Evolutionary conservation across 2,888 invertebrate species (phyloP), one percentile per base, ranked within the genome.

Genomic region (Macrosiphum euphorbiae): DNA sequence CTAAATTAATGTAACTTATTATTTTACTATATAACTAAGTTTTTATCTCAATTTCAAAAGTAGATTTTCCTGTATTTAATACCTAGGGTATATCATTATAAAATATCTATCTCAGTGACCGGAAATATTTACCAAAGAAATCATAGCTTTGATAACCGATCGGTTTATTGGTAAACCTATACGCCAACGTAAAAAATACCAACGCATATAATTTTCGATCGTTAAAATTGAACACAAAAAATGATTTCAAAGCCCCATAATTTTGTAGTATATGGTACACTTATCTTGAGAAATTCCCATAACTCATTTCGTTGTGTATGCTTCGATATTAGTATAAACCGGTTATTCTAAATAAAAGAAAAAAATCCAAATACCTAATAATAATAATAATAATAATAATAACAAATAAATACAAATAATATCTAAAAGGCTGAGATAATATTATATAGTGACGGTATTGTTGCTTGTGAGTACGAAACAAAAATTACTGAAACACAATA

Each of bases 221-320:
- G n/a, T 61, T 61, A n/a, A 90, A 61, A 61, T 90, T 50, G 89
- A 50, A 90, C n/a, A 90, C 89, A 50, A 61, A 61, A 61, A 90
- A 58, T 87, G n/a, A 28, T 87, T 87, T 87, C 16, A 26, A 50
- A 47, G 50, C 28, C 16, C 47, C 26, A n/a, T 88, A 55, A 88
- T 90, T 61, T 47, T n/a, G 47, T 20, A 47, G 24, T 13, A 58
- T 61, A 7, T 4, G 16, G 35, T 67, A 7, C n/a, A 67, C n/a
- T 67, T 67, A 67, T 67, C n/a, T 67, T 67, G n/a, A 67, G 35
- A 67, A 58, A 55, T 88, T 88, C 44, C 41, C 88, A 88, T 44
- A 55, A 58, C 88, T n/a, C 86, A 86, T 86, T n/a, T 88, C 52
- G 88, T 35, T 52, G 50, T 88, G 88, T 35, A 52, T 52, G 88